Base-by-base conservation (phyloP, 2,797 vertebrate genomes). In the Euthynnus affinis region DNA sequence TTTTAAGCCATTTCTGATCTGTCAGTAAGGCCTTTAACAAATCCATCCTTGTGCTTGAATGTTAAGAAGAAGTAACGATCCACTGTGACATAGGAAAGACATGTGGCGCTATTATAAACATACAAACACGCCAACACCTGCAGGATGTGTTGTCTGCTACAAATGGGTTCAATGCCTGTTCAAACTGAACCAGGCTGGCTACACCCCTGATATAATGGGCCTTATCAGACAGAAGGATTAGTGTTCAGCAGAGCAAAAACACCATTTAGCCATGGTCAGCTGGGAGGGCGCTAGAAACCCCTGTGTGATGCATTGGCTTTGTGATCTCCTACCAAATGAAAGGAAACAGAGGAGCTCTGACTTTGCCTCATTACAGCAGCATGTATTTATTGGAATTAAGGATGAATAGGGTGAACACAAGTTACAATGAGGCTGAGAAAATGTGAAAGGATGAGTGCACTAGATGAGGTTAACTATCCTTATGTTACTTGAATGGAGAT, bases 211-310 rank as follows among this genome's bases (percentile, higher is more conserved):
- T 89, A 92, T 91, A 93, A 91, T 90, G 87, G 82, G 80, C 78
- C 86, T 92, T 93, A 94, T 94, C 94, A 92, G 85, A 89, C 90
- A 90, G 83, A 81, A 83, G 93, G 94, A 94, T 94, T 95, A 94
- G 92, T 91, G 85, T 89, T 93, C 91, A 88, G 88, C 88, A 68
- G 91, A 93, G 90, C 86, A 92, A 94, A 90, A 94, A 89, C 82
- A 82, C 76, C 85, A 90, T 93, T 94, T 93, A 93, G 86, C 80
- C 80, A 71, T 79, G 91, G 88, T 92, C 91, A 93, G 84, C 90
- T 90, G 89, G 86, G 87, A 93, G 87, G 87, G 81, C 68, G 83
- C 91, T 83, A 68, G 84, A 83, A 88, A 85, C 68, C 87, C 89
- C 82, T 49, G 72, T 80, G 89, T 86, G 83, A 89, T 86, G 87